A percentile compares a stretch with the other conserved stretches of the same genome.
phyloP scores from a whole-genome alignment of 2,113 vertebrate species.

The Tragulus kanchil region DNA sequence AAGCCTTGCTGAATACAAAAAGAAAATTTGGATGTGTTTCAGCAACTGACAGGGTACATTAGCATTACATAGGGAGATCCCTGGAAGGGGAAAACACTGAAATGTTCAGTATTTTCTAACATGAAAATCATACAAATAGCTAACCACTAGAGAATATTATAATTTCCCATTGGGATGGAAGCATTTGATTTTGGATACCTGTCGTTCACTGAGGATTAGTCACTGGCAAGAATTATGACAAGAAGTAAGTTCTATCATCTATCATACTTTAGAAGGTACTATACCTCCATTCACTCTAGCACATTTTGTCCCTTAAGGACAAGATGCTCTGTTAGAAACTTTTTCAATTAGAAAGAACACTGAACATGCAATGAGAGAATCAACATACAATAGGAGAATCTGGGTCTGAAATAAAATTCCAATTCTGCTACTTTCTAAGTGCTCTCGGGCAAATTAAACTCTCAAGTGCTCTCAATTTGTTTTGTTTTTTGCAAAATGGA shows the following conservation, averaged over 20 bases:
- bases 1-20: neutral
- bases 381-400: neutral
- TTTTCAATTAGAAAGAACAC: neutral
- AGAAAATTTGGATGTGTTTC: neutral
- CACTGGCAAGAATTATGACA: neutral
- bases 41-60: neutral
- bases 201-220: neutral
- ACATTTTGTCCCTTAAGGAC: neutral
- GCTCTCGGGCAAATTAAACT: neutral
- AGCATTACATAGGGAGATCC: neutral
- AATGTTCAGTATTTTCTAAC: neutral
- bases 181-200: neutral
- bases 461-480: neutral
- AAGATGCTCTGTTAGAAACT: neutral
- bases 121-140: neutral
- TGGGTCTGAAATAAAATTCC: conserved; percentile 11
- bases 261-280: neutral
- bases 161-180: neutral
- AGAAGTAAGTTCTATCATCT: neutral
- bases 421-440: neutral
- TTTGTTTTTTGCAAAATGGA: neutral
- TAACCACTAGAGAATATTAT: neutral
- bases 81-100: neutral
- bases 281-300: neutral
- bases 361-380: neutral